These are phyloP conservation scores for Drosophila prolongata DNA, from an alignment of 2,888 invertebrate species.

Conservation along the genomic window DNA sequence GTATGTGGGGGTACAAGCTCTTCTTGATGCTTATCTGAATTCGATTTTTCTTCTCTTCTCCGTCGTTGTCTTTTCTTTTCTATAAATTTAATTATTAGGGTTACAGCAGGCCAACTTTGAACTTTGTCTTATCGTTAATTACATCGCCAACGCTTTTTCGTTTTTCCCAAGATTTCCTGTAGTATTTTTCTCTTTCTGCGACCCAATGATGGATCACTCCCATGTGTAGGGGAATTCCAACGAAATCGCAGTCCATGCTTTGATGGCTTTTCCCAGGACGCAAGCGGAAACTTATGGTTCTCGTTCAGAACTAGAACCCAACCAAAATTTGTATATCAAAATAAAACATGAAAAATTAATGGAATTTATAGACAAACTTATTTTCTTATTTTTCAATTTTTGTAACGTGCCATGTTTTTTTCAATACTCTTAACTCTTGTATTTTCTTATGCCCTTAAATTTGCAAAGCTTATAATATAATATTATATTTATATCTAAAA, in stretches of 20 bases:
- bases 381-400: too few relatives aligned
- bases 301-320: conserved; percentile 15
- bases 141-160: conserved; percentile 72
- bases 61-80: conserved; percentile 30
- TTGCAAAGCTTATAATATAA: too few relatives aligned
- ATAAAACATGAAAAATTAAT: not conserved
- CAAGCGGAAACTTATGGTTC: conserved; percentile 59
- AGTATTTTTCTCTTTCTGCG: conserved; percentile 15
- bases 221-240: conserved; percentile 63
- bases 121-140: conserved; percentile 70
- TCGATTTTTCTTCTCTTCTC: conserved; percentile 60
- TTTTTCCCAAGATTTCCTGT: conserved; percentile 61
- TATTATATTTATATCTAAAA: too few relatives aligned
- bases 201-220: conserved; percentile 59
- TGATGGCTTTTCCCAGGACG: conserved; percentile 67
- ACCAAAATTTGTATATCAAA: not conserved
- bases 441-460: too few relatives aligned
- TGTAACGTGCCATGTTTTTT: too few relatives aligned
- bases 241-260: conserved; percentile 69
- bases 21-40: conserved; percentile 63
- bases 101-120: conserved; percentile 42
- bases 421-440: too few relatives aligned
- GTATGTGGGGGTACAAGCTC: conserved; percentile 34
- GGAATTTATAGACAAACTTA: too few relatives aligned
- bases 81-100: conserved; percentile 73